These are phyloP conservation scores for Heptranchias perlo DNA, from an alignment of 2,113 vertebrate genomes.

Conservation along the genomic window DNA sequence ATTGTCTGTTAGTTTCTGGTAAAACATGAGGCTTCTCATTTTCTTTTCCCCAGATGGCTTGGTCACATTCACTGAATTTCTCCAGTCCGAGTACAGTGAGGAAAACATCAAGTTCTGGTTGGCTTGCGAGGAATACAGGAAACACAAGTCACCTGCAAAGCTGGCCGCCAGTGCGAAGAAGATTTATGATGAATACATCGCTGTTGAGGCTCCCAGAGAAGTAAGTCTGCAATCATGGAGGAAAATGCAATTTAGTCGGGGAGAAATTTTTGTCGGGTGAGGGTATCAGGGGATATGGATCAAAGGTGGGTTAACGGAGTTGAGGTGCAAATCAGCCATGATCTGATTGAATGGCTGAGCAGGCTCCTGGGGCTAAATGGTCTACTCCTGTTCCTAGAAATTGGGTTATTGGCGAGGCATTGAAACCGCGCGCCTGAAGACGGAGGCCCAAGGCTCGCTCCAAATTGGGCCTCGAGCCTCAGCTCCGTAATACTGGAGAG, in stretches of 20 bases:
- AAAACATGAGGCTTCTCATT: not conserved
- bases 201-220: slow-evolving; percentile 75
- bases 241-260: not conserved
- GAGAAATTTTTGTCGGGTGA: not conserved
- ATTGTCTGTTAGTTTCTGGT: not conserved
- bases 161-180: slow-evolving; percentile 66
- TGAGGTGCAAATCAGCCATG: not conserved
- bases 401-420: too few relatives aligned
- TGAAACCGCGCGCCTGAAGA: not conserved
- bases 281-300: not conserved
- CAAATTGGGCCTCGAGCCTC: not conserved
- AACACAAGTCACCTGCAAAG: slow-evolving; percentile 57
- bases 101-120: slow-evolving; percentile 89
- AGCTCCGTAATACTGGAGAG: not conserved
- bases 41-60: slow-evolving; percentile 63
- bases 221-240: slow-evolving; percentile 49
- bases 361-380: not conserved
- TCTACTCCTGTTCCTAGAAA: not conserved
- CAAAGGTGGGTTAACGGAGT: not conserved
- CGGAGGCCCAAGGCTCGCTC: not conserved
- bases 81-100: slow-evolving; percentile 82
- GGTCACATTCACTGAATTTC: slow-evolving; percentile 69
- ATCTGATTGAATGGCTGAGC: not conserved
- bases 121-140: slow-evolving; percentile 82
- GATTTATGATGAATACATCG: slow-evolving; percentile 77